A percentile compares a stretch with the other conserved stretches of the same genome.
Conservation (phyloP, 2,113 vertebrate species). For the Cochlearius cochlearius region DNA sequence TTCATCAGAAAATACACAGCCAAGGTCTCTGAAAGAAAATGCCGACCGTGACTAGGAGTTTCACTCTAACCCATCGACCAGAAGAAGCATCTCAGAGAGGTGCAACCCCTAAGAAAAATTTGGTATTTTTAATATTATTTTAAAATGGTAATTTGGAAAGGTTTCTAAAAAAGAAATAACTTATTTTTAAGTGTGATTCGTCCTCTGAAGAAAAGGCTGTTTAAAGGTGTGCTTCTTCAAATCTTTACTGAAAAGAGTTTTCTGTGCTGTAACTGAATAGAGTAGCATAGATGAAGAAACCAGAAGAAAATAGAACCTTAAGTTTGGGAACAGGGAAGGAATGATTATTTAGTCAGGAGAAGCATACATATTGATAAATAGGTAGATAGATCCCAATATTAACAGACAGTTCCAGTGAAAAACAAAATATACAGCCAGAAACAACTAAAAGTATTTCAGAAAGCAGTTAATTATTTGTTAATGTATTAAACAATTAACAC, state of each 20-base stretch:
- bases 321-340: background rate
- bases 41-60: fast-evolving
- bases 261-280: background rate
- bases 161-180: background rate
- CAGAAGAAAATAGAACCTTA: background rate
- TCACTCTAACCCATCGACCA: background rate
- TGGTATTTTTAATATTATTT: background rate
- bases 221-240: background rate
- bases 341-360: background rate
- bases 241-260: background rate
- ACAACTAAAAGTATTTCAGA: background rate
- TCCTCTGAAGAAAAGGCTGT: background rate
- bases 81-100: background rate
- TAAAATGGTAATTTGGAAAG: background rate
- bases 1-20: background rate
- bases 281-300: background rate
- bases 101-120: background rate
- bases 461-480: background rate
- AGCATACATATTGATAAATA: background rate
- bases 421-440: background rate
- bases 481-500: background rate
- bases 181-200: background rate
- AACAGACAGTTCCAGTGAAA: background rate
- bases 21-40: background rate
- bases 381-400: background rate